Evolutionary conservation across 2,797 vertebrate species (phyloP).

Genomic region (Diglossa cyanea): DNA sequence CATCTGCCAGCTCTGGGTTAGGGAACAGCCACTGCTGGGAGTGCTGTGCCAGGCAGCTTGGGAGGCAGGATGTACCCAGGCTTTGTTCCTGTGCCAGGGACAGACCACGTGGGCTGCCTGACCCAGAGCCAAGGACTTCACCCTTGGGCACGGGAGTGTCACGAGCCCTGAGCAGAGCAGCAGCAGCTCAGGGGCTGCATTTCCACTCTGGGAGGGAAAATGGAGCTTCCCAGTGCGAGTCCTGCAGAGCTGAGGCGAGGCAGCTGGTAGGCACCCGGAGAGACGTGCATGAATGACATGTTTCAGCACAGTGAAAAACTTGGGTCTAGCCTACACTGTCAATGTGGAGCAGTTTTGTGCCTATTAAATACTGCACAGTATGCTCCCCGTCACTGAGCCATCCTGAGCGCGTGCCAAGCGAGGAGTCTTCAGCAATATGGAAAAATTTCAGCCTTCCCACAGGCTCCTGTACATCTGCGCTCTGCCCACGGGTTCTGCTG

Average conservation of each 20-base stretch:
- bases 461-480: conserved; percentile 6
- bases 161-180: background rate
- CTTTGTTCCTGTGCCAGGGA: background rate
- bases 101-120: background rate
- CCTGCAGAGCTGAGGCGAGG: background rate
- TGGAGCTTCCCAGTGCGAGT: rapidly evolving
- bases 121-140: background rate
- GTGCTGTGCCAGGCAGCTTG: background rate
- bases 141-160: background rate
- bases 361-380: background rate
- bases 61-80: background rate
- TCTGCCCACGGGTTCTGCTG: background rate
- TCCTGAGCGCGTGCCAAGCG: background rate
- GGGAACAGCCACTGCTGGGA: background rate
- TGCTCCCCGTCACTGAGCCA: background rate
- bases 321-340: conserved; percentile 44
- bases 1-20: rapidly evolving
- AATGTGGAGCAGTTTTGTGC: background rate
- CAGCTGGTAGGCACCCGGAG: background rate
- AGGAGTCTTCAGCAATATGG: conserved; percentile 23
- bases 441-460: conserved; percentile 32
- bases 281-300: conserved; percentile 24
- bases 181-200: background rate
- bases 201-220: background rate
- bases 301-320: conserved; percentile 29